Conservation (phyloP, 2,797 vertebrate genomes). For the Notamacropus eugenii region DNA sequence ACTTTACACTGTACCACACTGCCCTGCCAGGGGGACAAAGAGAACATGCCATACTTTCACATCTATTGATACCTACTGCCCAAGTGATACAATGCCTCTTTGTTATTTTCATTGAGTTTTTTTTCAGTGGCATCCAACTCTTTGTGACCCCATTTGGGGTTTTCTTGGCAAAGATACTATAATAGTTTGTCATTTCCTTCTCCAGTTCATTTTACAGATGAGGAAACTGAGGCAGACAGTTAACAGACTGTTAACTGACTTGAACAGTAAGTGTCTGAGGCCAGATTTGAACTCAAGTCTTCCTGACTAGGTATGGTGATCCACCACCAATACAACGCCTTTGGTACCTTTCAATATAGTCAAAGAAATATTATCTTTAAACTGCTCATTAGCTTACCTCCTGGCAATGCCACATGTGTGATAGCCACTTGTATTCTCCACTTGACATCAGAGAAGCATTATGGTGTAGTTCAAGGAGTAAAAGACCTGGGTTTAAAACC, state of each 20-base stretch:
- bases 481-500: neutral
- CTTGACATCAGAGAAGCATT: neutral
- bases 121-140: neutral
- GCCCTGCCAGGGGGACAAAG: neutral
- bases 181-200: neutral
- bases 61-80: neutral
- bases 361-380: neutral
- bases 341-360: neutral
- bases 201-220: neutral
- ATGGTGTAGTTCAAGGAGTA: neutral
- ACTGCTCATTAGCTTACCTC: neutral
- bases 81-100: neutral
- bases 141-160: neutral
- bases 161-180: neutral
- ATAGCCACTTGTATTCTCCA: neutral
- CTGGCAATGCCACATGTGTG: neutral
- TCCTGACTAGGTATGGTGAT: neutral
- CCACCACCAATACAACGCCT: neutral
- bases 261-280: neutral
- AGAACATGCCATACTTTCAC: neutral
- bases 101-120: neutral
- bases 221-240: neutral
- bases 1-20: neutral
- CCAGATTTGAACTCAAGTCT: neutral
- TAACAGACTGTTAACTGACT: neutral